Base-by-base conservation (phyloP, 1,140 invertebrate genomes). In the Drosophila lini region DNA sequence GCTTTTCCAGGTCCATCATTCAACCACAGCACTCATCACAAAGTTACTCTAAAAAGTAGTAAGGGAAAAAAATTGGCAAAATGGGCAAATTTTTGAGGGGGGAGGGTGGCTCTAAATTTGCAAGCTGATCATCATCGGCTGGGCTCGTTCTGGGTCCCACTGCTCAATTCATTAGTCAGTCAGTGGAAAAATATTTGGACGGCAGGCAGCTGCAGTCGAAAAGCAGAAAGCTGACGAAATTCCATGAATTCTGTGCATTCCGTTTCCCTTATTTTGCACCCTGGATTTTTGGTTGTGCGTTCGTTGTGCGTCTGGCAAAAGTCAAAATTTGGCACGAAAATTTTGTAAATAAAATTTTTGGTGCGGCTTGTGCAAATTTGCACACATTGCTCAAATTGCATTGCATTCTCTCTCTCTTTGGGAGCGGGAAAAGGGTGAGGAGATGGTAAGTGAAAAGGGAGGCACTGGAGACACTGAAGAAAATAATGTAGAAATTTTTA, bases 311-410 rank as follows among this genome's bases (percentile, higher is more conserved):
- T 55, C 52, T 59, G 34, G 53, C 44, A 71, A 71, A 71, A 71
- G 65, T 71, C 69, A 71, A 71, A 55, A 65, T 76, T 76, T 67
- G 73, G 74, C 73, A 67, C 61, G 73, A 76, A 77, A 76, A 76
- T 68, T 60, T 68, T 77, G 73, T 56, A 69, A 59, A 68, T 74
- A 75, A 75, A 52, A 74, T 74, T 63, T 74, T 55, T 64, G 59
- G 63, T 80, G 80, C 75, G 80, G 81, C 76, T 80, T 85, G 82
- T 86, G 81, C 75, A 79, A 85, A 82, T 86, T 86, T 86, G 69
- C 61, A 73, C 75, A 78, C 61, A 76, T 86, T 85, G 82, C 70
- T 45, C 83, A 85, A 86, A 85, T 85, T 85, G 82, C 78, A 85
- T 67, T 65, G 76, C 71, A 68, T 77, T 76, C 55, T 48, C 50